A percentile compares a stretch with the other conserved stretches of the same genome.
Conservation (phyloP, 2,888 invertebrate genomes). For the Cheilosia vernalis region DNA sequence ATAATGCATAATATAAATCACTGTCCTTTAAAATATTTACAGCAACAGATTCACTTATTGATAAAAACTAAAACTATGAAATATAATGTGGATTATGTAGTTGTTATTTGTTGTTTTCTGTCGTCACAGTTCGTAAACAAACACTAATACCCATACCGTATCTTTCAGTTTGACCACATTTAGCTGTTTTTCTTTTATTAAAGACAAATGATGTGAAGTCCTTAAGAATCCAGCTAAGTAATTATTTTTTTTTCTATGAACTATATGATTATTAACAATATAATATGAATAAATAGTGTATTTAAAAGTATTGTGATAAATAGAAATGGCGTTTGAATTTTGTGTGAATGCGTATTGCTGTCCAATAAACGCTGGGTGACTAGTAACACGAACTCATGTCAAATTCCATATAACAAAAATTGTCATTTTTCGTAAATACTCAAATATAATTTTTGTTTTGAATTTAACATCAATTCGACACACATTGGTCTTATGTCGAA, state of each 20-base stretch:
- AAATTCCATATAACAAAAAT: too few relatives aligned
- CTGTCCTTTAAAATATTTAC: too few relatives aligned
- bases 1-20: too few relatives aligned
- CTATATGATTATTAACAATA: slow-evolving; percentile 21
- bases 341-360: slow-evolving; percentile 9
- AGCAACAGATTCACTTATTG: neutral
- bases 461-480: too few relatives aligned
- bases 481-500: too few relatives aligned
- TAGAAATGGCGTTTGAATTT: slow-evolving; percentile 42
- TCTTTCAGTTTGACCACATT: slow-evolving; percentile 70
- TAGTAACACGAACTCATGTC: too few relatives aligned
- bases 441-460: too few relatives aligned
- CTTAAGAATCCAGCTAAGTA: neutral
- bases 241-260: neutral
- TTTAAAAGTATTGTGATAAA: slow-evolving; percentile 1
- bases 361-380: too few relatives aligned
- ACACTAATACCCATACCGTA: slow-evolving; percentile 21
- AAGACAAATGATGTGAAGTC: neutral
- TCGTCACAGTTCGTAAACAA: too few relatives aligned
- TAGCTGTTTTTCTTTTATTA: slow-evolving; percentile 34
- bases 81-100: neutral
- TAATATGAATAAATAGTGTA: slow-evolving; percentile 60
- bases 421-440: too few relatives aligned
- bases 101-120: slow-evolving; percentile 4
- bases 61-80: slow-evolving; percentile 1